Percentiles rank a stretch among this genome's conserved stretches.
These are phyloP conservation scores for Alviniconcha strummeri DNA, from an alignment of 2,888 invertebrate genomes.

Conservation along the genomic window DNA sequence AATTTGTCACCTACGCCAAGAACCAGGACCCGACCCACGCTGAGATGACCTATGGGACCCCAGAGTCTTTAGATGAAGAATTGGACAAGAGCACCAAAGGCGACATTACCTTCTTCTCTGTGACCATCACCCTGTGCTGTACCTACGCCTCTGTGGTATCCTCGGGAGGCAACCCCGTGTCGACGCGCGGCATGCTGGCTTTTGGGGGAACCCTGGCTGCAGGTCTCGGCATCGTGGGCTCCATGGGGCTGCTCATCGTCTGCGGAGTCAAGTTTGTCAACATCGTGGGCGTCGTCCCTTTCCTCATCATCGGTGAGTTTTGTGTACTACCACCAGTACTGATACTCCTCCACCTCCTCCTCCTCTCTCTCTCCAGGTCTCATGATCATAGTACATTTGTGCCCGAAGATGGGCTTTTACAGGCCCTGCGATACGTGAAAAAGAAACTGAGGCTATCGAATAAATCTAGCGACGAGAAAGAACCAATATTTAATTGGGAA, in stretches of 20 bases:
- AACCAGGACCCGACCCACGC: slow-evolving; percentile 20
- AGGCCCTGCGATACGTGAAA: no score
- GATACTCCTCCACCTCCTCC: not conserved
- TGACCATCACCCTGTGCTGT: slow-evolving; percentile 42
- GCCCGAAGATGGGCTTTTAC: no score
- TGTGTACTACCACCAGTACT: not conserved
- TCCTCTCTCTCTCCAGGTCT: slow-evolving; percentile 7
- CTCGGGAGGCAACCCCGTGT: slow-evolving; percentile 46
- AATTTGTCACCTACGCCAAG: slow-evolving; percentile 23
- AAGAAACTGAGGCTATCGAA: no score
- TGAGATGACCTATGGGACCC: slow-evolving; percentile 34
- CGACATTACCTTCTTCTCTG: slow-evolving; percentile 35
- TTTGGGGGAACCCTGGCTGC: slow-evolving; percentile 51
- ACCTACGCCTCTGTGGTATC: slow-evolving; percentile 42
- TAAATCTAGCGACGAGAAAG: no score
- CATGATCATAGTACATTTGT: not conserved
- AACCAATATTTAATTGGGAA: no score
- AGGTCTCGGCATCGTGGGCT: slow-evolving; percentile 51
- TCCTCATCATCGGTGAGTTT: slow-evolving; percentile 54
- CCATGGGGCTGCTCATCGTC: slow-evolving; percentile 52
- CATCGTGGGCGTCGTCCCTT: slow-evolving; percentile 61
- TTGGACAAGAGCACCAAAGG: slow-evolving; percentile 45
- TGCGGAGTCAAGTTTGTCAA: slow-evolving; percentile 52
- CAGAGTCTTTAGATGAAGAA: slow-evolving; percentile 50
- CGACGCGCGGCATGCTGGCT: slow-evolving; percentile 48